These are phyloP conservation scores for Drosophila bocki DNA, from an alignment of 1,140 invertebrate species.

Conservation along the genomic window DNA sequence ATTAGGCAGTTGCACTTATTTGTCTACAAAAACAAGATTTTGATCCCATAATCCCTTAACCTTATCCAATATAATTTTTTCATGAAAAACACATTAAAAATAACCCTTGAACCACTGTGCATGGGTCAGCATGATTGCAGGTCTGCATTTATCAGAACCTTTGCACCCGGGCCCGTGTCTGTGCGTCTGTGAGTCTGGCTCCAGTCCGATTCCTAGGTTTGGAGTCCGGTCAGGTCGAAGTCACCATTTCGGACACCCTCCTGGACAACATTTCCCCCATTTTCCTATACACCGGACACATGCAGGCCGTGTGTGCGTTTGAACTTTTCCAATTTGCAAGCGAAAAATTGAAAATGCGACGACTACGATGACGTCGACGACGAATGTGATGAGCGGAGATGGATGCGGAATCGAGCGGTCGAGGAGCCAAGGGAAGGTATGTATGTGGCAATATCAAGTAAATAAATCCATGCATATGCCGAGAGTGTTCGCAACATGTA, in stretches of 20 bases:
- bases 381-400: conserved; percentile 53
- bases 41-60: too few relatives aligned
- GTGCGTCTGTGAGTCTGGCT: conserved; percentile 55
- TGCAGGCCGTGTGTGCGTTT: conserved; percentile 56
- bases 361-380: conserved; percentile 47
- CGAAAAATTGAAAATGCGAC: conserved; percentile 80
- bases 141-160: conserved; percentile 71
- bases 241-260: conserved; percentile 50
- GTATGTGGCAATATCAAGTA: conserved; percentile 54
- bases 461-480: conserved; percentile 73
- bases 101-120: conserved; percentile 33
- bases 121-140: conserved; percentile 57
- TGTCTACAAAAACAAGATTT: too few relatives aligned
- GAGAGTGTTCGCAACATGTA: conserved; percentile 33
- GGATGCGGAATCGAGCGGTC: neutral
- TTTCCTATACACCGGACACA: conserved; percentile 1
- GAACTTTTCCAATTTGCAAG: conserved; percentile 83
- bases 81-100: neutral
- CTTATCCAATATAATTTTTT: too few relatives aligned
- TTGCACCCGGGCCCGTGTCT: conserved; percentile 62
- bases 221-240: conserved; percentile 43
- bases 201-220: conserved; percentile 28
- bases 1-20: too few relatives aligned
- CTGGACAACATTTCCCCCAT: conserved; percentile 4
- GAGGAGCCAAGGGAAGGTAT: conserved; percentile 1